Base-by-base conservation (phyloP, 2,113 vertebrate genomes). In the Elaphurus davidianus region DNA sequence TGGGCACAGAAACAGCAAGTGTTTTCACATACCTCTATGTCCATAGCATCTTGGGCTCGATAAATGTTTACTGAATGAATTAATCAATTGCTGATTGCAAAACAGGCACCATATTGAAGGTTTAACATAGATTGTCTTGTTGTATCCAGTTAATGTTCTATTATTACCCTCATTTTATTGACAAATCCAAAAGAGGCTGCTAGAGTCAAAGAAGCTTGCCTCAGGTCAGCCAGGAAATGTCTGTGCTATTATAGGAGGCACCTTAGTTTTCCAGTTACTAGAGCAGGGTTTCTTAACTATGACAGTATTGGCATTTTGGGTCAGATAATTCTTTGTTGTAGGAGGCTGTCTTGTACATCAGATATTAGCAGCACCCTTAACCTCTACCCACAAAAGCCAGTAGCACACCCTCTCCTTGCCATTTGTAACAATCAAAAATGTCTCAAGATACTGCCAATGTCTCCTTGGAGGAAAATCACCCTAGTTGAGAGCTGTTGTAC, bases 11-110 rank as follows among this genome's bases (percentile, higher is more conserved):
- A 30, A 86, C 2, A 54, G 40, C 50, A 57, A 64, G 7, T 90
- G 11, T 84, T 96, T 67, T 62, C 4, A 76, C 27, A 36, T 3
- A 33, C 3, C 30, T 12, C 52, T 89, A 2, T 21, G 45, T 43
- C 6, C 71, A 60, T 10, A 86, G 13, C 33, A 27, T 59, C 76
- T 97, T n/a, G 7, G 47, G n/a, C 14, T 82, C 82, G 30, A 21
- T 82, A 33, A 55, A 30, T 86, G 76, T 92, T 76, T 85, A 67
- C 87, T 91, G 79, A 96, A 82, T 90, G 85, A 90, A 74, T 83
- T 19, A 60, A 16, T 71, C 40, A 33, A 15, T 45, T 87, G 50
- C 90, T 83, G 91, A 57, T 78, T 89, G 45, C 59, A 33, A 93
- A 27, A 40, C 45, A 89, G 85, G 36, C 27, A 89, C 19, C 45